phyloP scores from a whole-genome alignment of 2,797 vertebrate genomes.

The Miichthys miiuy region DNA sequence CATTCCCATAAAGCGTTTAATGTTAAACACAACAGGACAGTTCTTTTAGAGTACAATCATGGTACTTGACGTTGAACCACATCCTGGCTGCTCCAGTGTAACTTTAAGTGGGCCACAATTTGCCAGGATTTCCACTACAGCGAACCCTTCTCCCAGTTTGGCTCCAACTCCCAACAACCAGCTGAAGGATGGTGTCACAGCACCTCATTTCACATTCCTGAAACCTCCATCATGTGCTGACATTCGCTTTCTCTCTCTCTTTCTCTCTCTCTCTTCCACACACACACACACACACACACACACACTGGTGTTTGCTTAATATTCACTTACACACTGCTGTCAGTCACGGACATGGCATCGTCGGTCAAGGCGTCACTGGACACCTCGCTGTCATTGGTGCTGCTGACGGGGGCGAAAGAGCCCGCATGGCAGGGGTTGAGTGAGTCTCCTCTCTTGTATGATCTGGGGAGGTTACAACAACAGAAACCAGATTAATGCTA shows the following conservation, averaged over 20 bases:
- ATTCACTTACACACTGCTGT: conserved; percentile 95
- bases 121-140: not conserved
- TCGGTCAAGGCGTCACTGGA: conserved; percentile 97
- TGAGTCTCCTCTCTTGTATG: conserved; percentile 89
- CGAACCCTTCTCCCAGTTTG: conserved; percentile 1
- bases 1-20: not conserved
- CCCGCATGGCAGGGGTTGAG: conserved; percentile 89
- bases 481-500: conserved; percentile 33
- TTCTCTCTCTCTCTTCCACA: not conserved
- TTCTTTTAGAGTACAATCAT: not conserved
- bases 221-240: not conserved
- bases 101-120: not conserved
- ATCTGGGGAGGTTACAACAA: conserved; percentile 80
- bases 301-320: conserved; percentile 12
- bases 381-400: conserved; percentile 96
- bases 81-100: not conserved
- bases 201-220: conserved; percentile 19
- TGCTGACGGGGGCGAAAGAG: conserved; percentile 92
- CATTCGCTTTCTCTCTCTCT: not conserved
- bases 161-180: not conserved
- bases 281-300: not conserved
- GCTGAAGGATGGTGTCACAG: conserved; percentile 5
- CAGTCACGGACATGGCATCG: conserved; percentile 96
- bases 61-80: not conserved
- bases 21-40: not conserved